Percentiles rank a stretch among this genome's conserved stretches.
These are phyloP conservation scores for Drosophila seclusa DNA, from an alignment of 2,888 invertebrate species.

Conservation along the genomic window DNA sequence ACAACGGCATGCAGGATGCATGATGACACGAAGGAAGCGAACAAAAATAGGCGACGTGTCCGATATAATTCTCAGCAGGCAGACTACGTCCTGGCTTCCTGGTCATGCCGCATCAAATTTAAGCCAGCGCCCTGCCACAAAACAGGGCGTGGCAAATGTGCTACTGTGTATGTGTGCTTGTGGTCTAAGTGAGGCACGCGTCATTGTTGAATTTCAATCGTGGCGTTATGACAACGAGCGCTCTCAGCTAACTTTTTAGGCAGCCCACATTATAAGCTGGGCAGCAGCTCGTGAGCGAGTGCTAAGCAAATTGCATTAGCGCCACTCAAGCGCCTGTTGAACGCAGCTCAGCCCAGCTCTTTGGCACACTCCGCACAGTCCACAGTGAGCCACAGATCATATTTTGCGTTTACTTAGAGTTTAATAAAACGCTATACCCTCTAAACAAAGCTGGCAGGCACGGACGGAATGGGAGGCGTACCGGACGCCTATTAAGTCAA, in stretches of 20 bases:
- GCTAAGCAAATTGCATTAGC: conserved; percentile 55
- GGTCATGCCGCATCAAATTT: conserved; percentile 43
- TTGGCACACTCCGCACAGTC: conserved; percentile 3
- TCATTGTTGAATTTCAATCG: conserved; percentile 43
- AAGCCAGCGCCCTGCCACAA: conserved; percentile 5
- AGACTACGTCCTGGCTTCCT: conserved; percentile 11
- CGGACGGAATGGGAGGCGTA: not conserved
- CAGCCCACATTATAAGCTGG: conserved; percentile 33
- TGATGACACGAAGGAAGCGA: not conserved
- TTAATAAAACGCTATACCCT: conserved; percentile 26
- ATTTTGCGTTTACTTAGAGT: conserved; percentile 21
- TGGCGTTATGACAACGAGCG: conserved; percentile 16
- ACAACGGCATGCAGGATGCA: conserved; percentile 31
- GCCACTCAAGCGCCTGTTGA: conserved; percentile 26
- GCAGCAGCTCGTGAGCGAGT: conserved; percentile 11
- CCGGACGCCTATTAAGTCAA: conserved; percentile 32
- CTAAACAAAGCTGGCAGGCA: conserved; percentile 22
- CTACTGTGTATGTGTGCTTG: not conserved
- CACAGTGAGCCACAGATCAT: conserved; percentile 6
- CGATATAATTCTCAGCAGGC: conserved; percentile 15
- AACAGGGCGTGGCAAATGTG: conserved; percentile 16
- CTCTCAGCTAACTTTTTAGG: conserved; percentile 13
- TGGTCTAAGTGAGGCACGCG: conserved; percentile 47
- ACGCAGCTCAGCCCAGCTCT: not conserved
- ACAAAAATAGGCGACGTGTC: not conserved